Evolutionary conservation across 1,140 invertebrate genomes (phyloP).

Genomic region (Ericerus pela): DNA sequence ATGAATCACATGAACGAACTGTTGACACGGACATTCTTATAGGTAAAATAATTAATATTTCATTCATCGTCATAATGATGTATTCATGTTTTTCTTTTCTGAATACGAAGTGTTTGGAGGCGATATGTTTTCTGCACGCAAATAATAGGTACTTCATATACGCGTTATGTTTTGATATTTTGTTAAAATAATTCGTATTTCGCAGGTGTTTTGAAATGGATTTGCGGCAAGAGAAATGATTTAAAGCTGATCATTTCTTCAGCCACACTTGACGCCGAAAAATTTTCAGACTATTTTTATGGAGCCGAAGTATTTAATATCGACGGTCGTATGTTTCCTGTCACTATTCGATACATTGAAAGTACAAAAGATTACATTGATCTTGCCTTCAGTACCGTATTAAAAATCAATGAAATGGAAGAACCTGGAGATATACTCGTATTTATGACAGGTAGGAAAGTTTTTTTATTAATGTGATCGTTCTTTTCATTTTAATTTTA

Average conservation of each 20-base stretch:
- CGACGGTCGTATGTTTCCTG: not conserved
- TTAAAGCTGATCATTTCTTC: slow-evolving; percentile 11
- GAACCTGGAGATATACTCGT: slow-evolving; percentile 1
- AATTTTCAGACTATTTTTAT: not conserved
- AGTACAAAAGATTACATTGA: not conserved
- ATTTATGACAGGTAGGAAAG: not conserved
- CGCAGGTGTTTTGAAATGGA: not conserved
- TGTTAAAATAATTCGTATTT: too few relatives aligned
- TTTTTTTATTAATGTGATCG: too few relatives aligned
- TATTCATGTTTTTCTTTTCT: not conserved
- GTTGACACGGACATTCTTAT: slow-evolving; percentile 88
- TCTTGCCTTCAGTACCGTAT: not conserved
- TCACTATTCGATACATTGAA: not conserved
- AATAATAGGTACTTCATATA: too few relatives aligned
- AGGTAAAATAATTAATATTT: slow-evolving; percentile 64
- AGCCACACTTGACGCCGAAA: not conserved
- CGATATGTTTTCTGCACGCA: not conserved
- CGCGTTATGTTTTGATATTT: too few relatives aligned
- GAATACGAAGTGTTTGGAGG: not conserved
- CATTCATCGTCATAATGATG: slow-evolving; percentile 47
- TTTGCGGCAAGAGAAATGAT: not conserved
- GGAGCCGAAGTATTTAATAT: not conserved
- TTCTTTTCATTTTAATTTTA: too few relatives aligned
- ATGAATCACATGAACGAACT: slow-evolving; percentile 94
- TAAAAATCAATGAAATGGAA: not conserved